These are phyloP conservation scores for Bombylius major DNA, from an alignment of 2,888 invertebrate species.

Conservation along the genomic window DNA sequence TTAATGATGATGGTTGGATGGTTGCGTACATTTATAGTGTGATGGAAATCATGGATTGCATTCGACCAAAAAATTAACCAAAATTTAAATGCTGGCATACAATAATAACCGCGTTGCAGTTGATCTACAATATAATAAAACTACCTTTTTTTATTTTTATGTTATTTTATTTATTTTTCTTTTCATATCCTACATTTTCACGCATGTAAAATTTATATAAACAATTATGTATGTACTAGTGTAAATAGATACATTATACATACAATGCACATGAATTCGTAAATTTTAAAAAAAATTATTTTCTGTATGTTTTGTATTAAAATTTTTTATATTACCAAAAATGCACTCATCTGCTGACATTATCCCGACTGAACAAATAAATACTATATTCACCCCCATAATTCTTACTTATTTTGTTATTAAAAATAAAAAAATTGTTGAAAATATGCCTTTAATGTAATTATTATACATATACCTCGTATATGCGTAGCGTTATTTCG, in stretches of 20 bases:
- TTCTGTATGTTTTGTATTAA: no score
- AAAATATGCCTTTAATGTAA: no score
- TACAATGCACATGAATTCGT: no score
- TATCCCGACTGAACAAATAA: no score
- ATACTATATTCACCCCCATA: no score
- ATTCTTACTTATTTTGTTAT: no score
- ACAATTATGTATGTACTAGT: not conserved
- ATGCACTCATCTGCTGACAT: no score
- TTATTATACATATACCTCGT: no score
- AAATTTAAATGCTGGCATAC: constrained; percentile 8
- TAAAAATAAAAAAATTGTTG: no score
- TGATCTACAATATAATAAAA: constrained; percentile 1
- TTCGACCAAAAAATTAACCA: constrained; percentile 8
- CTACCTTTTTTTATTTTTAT: not conserved
- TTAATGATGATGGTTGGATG: not conserved
- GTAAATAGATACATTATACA: not conserved
- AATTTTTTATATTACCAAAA: no score
- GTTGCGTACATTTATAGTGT: not conserved
- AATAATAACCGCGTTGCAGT: constrained; percentile 6
- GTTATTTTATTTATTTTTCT: not conserved
- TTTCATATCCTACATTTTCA: not conserved
- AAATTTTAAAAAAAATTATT: no score
- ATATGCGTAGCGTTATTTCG: no score
- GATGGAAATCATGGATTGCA: constrained; percentile 1
- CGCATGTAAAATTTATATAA: not conserved